Evolutionary conservation across 1,140 invertebrate genomes (phyloP), one percentile per base, ranked within the genome.

Genomic region (Ceratitis capitata): DNA sequence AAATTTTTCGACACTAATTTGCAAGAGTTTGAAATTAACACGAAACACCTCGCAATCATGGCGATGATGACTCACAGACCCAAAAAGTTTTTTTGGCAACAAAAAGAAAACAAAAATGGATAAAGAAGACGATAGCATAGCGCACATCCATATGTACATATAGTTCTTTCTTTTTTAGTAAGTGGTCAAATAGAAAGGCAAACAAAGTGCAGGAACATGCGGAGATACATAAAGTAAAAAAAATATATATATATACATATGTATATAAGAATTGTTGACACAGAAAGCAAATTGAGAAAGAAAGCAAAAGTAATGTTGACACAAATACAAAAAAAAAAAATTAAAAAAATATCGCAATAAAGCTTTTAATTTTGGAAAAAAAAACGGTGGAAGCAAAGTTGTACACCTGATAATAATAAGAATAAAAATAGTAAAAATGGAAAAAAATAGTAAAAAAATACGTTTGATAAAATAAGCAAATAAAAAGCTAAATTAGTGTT

Each of bases 61-160:
- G 12, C 35, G n/a, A 45, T 78, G n/a, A 45, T 78, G 69, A 78
- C 39, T 78, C 69, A 45, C 23, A 45, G 16, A 45, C 16, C 19
- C 2, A 78, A 78, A 45, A n/a, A n/a, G n/a, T n/a, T n/a, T 78
- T 45, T 78, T 78, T 78, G 39, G 69, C 69, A 78, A 78, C 5
- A 5, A 45, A 42, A 39, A 69, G 23, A 78, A 78, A 56, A 45
- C 0, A 23, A 61, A 45, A 78, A 45, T n/a, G n/a, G 39, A 69
- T 23, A 53, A 53, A 12, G 4, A 4, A 53, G n/a, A 19, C 14
- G 45, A 47, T 9, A 47, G 14, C n/a, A 32, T 26, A 61, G 12
- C 26, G 32, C 19, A n/a, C 39, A 78, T 19, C 16, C 35, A 74
- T 4, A 74, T 78, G n/a, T n/a, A n/a, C n/a, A n/a, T n/a, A n/a